Base-by-base conservation (phyloP, 2,113 vertebrate genomes). In the Bothrops jararaca region DNA sequence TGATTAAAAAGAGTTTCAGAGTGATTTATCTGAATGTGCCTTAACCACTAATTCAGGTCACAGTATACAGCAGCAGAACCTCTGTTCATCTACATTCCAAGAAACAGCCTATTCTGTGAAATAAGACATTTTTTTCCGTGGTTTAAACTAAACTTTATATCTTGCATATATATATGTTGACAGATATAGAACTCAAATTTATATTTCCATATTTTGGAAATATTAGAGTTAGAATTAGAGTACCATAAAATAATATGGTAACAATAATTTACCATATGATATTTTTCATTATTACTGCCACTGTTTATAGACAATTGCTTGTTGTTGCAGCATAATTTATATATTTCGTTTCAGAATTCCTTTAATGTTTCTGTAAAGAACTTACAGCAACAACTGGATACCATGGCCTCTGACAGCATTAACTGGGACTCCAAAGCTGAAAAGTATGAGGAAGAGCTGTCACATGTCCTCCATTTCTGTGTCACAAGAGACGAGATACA, bases 381-480 rank as follows among this genome's bases (percentile, higher is more conserved):
- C 58, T 94, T 98, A 29, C 97, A 98, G 92, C 97, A 97, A 92
- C 98, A 98, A 92, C 95, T 98, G 90, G 96, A 97, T 69, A 89
- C 53, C 48, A 95, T 98, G 23, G 97, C 98, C 85, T 94, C n/a
- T 57, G 97, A 97, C 8, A 95, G 94, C n/a, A 52, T 92, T 88
- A 96, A 26, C 85, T 98, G 98, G 98, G 94, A 64, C 15, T 91
- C 93, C 69, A 96, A 97, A 91, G 96, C 97, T 0, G 86, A 96
- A 29, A 97, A 96, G 7, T 94, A 93, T 1, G 97, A 98, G 89
- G 95, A 92, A 94, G 95, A 95, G 57, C 93, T 98, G 91, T 95
- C 95, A 87, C 91, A 53, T 60, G 96, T 94, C 91, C 85, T 98
- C 42, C 95, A 98, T 11, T 96, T 96, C 93, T 97, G 96, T 23